These are phyloP conservation scores for Glareola pratincola DNA, from an alignment of 2,113 vertebrate species.

Conservation along the genomic window DNA sequence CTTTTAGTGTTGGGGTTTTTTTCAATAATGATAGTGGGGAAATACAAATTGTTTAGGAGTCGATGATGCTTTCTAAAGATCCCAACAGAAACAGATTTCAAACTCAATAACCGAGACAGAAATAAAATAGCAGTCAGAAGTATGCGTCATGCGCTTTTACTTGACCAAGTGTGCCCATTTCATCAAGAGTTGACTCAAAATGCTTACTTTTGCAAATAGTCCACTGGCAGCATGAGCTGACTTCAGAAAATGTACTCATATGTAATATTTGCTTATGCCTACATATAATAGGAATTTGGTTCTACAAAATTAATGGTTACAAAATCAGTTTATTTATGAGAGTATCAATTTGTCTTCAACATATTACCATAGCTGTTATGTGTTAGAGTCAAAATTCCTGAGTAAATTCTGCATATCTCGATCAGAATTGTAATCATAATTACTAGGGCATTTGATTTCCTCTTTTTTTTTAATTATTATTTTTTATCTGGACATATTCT, in stretches of 20 bases:
- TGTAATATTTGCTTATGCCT: neutral
- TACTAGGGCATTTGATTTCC: neutral
- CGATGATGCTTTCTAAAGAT: neutral
- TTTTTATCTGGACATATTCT: constrained; percentile 29
- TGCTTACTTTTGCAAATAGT: neutral
- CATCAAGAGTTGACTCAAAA: neutral
- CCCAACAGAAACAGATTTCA: neutral
- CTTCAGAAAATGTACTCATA: neutral
- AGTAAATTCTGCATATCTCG: neutral
- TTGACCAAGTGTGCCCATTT: neutral
- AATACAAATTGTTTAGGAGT: neutral
- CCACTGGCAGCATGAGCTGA: neutral
- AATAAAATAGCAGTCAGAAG: neutral
- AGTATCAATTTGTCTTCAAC: neutral
- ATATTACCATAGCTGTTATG: neutral
- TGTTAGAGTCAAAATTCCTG: neutral
- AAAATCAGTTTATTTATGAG: neutral
- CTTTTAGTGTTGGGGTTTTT: neutral
- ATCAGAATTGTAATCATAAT: neutral
- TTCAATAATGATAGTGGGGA: neutral
- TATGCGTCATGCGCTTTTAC: neutral
- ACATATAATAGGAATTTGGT: neutral
- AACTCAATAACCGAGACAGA: neutral
- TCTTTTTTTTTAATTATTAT: neutral
- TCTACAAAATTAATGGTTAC: neutral